Base-by-base conservation (phyloP, 2,888 invertebrate species). In the Oscheius sp. region DNA sequence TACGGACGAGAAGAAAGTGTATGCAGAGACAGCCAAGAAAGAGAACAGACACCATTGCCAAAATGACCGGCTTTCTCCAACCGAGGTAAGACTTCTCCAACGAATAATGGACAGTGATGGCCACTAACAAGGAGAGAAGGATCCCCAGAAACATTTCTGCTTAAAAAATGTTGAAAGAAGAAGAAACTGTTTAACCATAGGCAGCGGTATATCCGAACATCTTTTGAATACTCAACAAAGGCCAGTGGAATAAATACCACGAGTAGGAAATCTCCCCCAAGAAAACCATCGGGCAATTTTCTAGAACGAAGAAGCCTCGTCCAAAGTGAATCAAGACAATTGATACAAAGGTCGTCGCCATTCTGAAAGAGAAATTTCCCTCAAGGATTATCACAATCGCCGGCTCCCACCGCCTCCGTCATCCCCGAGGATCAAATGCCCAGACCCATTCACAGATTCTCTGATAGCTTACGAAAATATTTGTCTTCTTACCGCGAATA, bases 241-340 rank as follows among this genome's bases (percentile, higher is more conserved):
- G 55, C 55, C 55, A 55, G 21, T 55, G 55, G 25, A 55, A 5
- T 3, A 55, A 23, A 23, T 55, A 55, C 55, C 55, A 55, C 3
- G 55, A 55, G 25, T 55, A 55, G 21, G 55, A 55, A 6, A 55
- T 13, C 23, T 55, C 55, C 13, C 55, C 55, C 13, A 55, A 3
- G 25, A 25, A 55, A 13, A 55, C 55, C 21, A 55, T 21, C 21
- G 23, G 23, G 3, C 25, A 3, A 25, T 55, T 55, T 25, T 55
- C 13, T 2, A 55, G 25, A 6, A 55, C 13, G 13, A 13, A 3
- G 21, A 25, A 55, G 5, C 21, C 25, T 6, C 23, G 2, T 13
- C 23, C 55, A 23, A 55, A 55, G 13, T 55, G 25, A 6, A 55
- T 55, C 3, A 55, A 13, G 21, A 55, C 21, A 5, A 21, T 25